These are phyloP conservation scores for Physeter macrocephalus DNA, from an alignment of 2,113 vertebrate genomes.

Conservation along the genomic window DNA sequence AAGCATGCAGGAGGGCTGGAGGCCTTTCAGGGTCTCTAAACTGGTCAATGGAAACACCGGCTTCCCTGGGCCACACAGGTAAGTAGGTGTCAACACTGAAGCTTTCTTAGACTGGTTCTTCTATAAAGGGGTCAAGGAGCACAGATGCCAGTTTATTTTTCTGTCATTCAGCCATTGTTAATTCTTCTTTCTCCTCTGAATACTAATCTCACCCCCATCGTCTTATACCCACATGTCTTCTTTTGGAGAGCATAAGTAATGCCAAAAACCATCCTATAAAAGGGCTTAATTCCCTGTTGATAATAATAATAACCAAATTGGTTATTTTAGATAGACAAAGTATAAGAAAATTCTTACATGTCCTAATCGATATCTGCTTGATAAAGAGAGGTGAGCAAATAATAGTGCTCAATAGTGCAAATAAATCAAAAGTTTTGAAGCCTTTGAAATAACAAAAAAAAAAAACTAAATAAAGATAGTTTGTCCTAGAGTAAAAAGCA, in stretches of 20 bases:
- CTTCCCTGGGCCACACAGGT: neutral
- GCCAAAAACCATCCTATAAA: neutral
- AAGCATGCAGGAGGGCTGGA: neutral
- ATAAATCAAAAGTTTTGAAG: neutral
- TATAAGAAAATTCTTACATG: neutral
- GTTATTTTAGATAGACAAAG: neutral
- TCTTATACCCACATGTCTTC: neutral
- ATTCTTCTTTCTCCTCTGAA: neutral
- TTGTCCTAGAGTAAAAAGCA: neutral
- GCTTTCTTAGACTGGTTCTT: neutral
- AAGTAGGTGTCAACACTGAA: neutral
- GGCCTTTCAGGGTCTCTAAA: neutral
- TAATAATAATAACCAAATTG: neutral
- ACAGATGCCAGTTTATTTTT: neutral
- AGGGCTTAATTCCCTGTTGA: neutral
- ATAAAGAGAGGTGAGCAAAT: neutral
- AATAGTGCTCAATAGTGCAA: neutral
- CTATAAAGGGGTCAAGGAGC: neutral
- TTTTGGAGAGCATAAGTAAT: neutral
- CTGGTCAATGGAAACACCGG: rapidly evolving
- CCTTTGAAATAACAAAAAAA: neutral
- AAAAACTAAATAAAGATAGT: neutral
- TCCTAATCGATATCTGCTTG: neutral
- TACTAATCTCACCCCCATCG: neutral
- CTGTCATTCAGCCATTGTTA: neutral